phyloP scores from a whole-genome alignment of 2,113 vertebrate genomes.

The Tichodroma muraria region DNA sequence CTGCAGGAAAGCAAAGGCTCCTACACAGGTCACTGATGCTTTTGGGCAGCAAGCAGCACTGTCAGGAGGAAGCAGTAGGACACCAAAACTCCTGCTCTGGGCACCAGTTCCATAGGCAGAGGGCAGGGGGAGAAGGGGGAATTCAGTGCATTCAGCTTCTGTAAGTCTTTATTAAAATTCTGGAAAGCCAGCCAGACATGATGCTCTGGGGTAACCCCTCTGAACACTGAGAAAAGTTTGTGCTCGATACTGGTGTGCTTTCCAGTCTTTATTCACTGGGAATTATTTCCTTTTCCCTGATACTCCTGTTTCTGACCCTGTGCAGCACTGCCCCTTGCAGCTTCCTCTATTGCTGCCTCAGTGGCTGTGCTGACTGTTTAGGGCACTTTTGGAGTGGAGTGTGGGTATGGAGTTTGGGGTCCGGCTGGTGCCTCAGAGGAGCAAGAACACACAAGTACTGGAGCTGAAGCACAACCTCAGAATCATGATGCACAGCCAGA shows the following conservation, averaged over 20 bases:
- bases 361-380: background rate
- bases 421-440: background rate
- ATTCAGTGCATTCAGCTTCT: background rate
- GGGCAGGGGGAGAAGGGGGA: background rate
- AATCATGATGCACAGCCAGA: background rate
- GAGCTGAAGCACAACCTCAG: background rate
- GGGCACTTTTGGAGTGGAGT: background rate
- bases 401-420: background rate
- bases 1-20: background rate
- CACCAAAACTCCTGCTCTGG: fast-evolving
- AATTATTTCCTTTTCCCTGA: background rate
- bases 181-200: background rate
- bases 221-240: background rate
- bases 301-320: fast-evolving
- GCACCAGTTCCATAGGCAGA: background rate
- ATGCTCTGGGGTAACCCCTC: background rate
- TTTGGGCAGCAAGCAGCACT: background rate
- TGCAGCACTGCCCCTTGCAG: background rate
- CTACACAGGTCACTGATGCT: background rate
- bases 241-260: background rate
- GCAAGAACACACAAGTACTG: fast-evolving
- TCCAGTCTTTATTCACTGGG: background rate
- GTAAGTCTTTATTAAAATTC: background rate
- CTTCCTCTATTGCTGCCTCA: background rate
- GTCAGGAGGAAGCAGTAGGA: background rate